These are phyloP conservation scores for Dreissena rostriformis DNA, from an alignment of 1,140 invertebrate species.

Conservation along the genomic window DNA sequence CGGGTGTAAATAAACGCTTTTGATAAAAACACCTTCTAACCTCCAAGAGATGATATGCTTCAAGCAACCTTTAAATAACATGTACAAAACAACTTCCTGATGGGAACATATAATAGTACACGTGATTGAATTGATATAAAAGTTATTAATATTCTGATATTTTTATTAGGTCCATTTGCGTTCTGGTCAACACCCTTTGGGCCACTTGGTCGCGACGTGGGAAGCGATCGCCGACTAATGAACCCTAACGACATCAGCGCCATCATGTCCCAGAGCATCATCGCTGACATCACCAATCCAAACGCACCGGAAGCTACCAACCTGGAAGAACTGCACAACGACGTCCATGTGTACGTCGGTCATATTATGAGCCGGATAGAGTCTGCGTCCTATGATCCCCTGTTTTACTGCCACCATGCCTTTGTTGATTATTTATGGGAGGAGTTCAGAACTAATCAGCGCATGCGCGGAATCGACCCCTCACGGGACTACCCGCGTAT, in stretches of 20 bases:
- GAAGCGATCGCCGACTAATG: constrained; percentile 60
- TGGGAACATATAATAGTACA: no score
- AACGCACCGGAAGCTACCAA: constrained; percentile 63
- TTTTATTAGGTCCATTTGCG: constrained; percentile 52
- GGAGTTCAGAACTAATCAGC: constrained; percentile 68
- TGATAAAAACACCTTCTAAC: no score
- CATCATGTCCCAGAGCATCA: constrained; percentile 46
- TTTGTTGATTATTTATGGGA: constrained; percentile 70
- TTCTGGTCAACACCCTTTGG: constrained; percentile 65
- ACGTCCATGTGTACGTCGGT: constrained; percentile 66
- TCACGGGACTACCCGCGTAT: constrained; percentile 66
- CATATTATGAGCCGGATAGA: constrained; percentile 68
- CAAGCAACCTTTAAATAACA: no score
- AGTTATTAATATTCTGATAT: neutral
- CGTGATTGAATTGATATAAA: no score
- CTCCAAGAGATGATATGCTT: no score
- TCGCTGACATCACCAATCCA: constrained; percentile 68
- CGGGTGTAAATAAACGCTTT: no score
- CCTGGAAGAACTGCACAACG: constrained; percentile 65
- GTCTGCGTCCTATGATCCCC: constrained; percentile 66
- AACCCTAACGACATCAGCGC: constrained; percentile 55
- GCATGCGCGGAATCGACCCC: constrained; percentile 66
- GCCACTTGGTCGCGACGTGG: constrained; percentile 58
- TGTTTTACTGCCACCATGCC: constrained; percentile 67
- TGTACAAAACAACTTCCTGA: no score